These are phyloP conservation scores for Agrotis ipsilon DNA, from an alignment of 2,888 invertebrate species.

Conservation along the genomic window DNA sequence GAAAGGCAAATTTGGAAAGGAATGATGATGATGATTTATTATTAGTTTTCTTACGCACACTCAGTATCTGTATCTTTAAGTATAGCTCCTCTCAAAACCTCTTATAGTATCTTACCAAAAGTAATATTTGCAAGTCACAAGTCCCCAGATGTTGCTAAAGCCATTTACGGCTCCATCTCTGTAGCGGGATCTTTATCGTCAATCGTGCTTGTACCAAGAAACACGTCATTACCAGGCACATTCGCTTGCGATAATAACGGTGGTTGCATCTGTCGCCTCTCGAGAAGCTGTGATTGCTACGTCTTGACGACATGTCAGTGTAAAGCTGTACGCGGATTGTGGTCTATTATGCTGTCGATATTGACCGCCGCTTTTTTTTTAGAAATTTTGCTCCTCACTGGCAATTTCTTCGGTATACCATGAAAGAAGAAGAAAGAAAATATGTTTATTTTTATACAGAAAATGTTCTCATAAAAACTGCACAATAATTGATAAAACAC, in stretches of 20 bases:
- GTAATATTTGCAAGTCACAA: neutral
- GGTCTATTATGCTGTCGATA: neutral
- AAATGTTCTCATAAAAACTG: too few species aligned
- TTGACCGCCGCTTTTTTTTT: neutral
- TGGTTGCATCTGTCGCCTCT: conserved; percentile 38
- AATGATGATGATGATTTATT: neutral
- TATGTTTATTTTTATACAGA: too few species aligned
- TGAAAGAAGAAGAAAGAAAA: too few species aligned
- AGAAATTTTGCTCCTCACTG: too few species aligned
- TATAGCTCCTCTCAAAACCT: neutral
- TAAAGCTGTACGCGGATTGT: conserved; percentile 21
- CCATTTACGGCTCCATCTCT: conserved; percentile 34
- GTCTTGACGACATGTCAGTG: conserved; percentile 23
- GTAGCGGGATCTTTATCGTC: conserved; percentile 55
- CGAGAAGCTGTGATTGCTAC: conserved; percentile 30
- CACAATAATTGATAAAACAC: too few species aligned
- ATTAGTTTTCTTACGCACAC: neutral
- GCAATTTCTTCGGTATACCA: too few species aligned
- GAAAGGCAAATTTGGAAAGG: too few species aligned
- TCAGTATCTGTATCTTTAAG: neutral
- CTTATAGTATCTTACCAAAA: neutral
- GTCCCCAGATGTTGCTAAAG: neutral
- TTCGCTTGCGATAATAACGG: conserved; percentile 58
- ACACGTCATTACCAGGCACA: conserved; percentile 53
- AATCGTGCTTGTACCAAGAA: conserved; percentile 50